Base-by-base conservation (phyloP, 2,797 vertebrate genomes). In the Melopsittacus undulatus region DNA sequence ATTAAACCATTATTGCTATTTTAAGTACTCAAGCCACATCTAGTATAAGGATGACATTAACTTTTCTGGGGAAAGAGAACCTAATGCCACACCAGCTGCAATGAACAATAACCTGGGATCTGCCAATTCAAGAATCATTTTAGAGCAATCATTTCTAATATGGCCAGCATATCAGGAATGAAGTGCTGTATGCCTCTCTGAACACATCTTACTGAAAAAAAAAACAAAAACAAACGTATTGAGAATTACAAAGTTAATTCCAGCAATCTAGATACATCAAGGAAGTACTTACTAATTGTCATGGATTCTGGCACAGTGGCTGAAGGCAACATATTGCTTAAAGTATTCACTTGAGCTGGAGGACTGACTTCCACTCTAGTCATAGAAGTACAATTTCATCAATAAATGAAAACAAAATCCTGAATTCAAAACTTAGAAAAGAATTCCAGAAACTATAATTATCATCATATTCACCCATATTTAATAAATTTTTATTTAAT, bases 221-320 rank as follows among this genome's bases (percentile, higher is more conserved):
- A 91, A 80, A 49, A 73, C 78, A 90, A 14, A 83, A 87, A 91
- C 80, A 49, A 36, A 59, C 3, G 2, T 59, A 59, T 10, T 24
- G n/a, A 59, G n/a, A 59, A 36, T 7, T n/a, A 36, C 56, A 70
- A 76, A 90, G 46, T 22, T 76, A 76, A 84, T 70, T 82, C 48
- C 14, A 29, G 36, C 19, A 67, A 52, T 46, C 8, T 73, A 92
- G 54, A 67, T 9, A 38, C 19, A 67, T 43, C 63, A 62, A 94
- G 40, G 11, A 91, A 84, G 34, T 96, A 98, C 99, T 99, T 97
- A 99, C 99, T 98, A 69, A 99, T 97, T 46, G 99, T 99, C 99
- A 99, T 99, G 49, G 99, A 98, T 96, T 99, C 99, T 17, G 99
- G 98, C 90, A 99, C 97, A 14, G 97, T 97, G 76, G 98, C 92